Conservation (phyloP, 2,888 invertebrate genomes). For the Nymphalis c-album region DNA sequence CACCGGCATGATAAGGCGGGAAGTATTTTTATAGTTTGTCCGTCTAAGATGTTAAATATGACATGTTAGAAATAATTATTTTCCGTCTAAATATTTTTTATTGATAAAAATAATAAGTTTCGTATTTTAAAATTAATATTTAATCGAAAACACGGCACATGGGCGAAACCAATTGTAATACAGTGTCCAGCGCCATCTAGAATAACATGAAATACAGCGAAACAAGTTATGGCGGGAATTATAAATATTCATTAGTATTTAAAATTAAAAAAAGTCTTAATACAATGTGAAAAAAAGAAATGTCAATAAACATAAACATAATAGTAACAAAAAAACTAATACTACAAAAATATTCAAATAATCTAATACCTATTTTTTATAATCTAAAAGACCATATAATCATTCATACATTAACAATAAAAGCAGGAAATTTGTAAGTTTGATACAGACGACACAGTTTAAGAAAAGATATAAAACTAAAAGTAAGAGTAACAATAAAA, state of each 20-base stretch:
- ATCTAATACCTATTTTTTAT: background rate
- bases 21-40: constrained; percentile 55
- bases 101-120: constrained; percentile 54
- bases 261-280: constrained; percentile 15
- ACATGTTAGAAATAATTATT: constrained; percentile 52
- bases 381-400: background rate
- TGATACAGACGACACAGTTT: background rate
- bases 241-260: constrained; percentile 22
- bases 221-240: constrained; percentile 48
- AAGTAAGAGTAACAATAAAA: constrained; percentile 5
- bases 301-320: constrained; percentile 7
- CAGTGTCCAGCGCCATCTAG: constrained; percentile 59
- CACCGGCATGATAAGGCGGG: constrained; percentile 81
- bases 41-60: constrained; percentile 32
- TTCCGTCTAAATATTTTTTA: constrained; percentile 56
- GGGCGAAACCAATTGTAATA: constrained; percentile 65
- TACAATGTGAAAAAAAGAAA: constrained; percentile 33
- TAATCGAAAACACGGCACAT: constrained; percentile 58
- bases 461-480: background rate
- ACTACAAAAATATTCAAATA: background rate
- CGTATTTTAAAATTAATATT: constrained; percentile 44
- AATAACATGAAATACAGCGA: constrained; percentile 31
- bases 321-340: background rate
- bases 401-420: background rate
- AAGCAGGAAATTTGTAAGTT: background rate